Percentiles rank a stretch among this genome's conserved stretches.
These are phyloP conservation scores for Myzus persicae DNA, from an alignment of 1,140 invertebrate genomes.

Conservation along the genomic window DNA sequence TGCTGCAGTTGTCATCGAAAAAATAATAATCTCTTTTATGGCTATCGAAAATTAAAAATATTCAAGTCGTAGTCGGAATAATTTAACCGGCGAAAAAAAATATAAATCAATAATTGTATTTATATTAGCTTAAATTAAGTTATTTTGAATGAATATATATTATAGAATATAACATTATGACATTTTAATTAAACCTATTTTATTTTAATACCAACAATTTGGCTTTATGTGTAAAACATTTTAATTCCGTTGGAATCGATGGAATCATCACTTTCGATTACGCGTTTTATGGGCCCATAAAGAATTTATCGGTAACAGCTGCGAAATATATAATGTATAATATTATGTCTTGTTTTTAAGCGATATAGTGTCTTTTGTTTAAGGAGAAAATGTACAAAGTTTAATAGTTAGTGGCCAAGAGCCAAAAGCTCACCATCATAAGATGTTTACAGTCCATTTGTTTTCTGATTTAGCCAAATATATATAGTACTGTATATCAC, in stretches of 20 bases:
- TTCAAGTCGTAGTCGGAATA: background rate
- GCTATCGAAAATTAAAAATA: background rate
- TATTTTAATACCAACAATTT: background rate
- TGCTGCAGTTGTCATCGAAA: background rate
- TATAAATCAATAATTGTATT: background rate
- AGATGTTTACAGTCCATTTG: conserved; percentile 38
- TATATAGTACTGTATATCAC: background rate
- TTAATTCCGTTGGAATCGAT: background rate
- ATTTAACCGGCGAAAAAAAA: background rate
- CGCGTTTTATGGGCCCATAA: background rate
- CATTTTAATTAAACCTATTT: background rate
- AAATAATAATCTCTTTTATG: background rate
- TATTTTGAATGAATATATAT: background rate
- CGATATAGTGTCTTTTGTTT: conserved; percentile 27
- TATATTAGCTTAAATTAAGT: background rate
- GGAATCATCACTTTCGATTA: background rate
- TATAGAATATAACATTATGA: background rate
- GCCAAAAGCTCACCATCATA: conserved; percentile 13
- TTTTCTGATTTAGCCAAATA: background rate
- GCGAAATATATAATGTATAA: conserved; percentile 13
- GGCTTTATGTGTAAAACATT: background rate
- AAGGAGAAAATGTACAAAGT: background rate
- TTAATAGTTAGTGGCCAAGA: background rate
- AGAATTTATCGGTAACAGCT: conserved; percentile 10
- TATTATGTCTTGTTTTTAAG: background rate